Percentiles rank a stretch among this genome's conserved stretches.
Conservation (phyloP, 2,888 invertebrate species). For the Cremastinae sp. region DNA sequence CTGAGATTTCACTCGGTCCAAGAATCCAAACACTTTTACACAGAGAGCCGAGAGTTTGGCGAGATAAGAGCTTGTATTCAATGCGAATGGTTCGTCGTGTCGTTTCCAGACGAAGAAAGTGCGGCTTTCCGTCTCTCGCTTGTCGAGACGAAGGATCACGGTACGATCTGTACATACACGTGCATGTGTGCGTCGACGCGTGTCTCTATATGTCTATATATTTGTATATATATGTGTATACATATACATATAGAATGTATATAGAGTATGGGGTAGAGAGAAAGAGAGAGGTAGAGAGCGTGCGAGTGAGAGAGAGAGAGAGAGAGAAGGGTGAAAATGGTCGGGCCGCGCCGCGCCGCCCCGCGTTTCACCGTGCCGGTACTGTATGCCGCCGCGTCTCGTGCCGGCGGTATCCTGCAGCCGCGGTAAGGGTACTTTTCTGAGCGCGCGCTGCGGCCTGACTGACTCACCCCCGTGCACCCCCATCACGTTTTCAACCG, state of each 20-base stretch:
- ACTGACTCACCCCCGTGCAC: slow-evolving; percentile 79
- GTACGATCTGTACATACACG: slow-evolving; percentile 4
- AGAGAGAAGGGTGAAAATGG: slow-evolving; percentile 47
- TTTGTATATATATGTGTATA: background rate
- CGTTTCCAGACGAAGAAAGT: slow-evolving; percentile 30
- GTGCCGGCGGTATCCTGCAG: slow-evolving; percentile 62
- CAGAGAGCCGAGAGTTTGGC: background rate
- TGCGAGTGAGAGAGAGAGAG: slow-evolving; percentile 30
- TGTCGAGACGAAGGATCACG: slow-evolving; percentile 1
- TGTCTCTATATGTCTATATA: background rate
- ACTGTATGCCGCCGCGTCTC: slow-evolving; percentile 49
- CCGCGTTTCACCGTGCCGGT: slow-evolving; percentile 40
- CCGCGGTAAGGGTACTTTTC: slow-evolving; percentile 77
- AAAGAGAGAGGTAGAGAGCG: slow-evolving; percentile 20
- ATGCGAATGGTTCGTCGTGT: slow-evolving; percentile 22
- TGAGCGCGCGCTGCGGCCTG: slow-evolving; percentile 80
- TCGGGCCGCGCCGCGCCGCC: slow-evolving; percentile 46
- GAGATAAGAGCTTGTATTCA: slow-evolving; percentile 17
- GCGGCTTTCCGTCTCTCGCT: slow-evolving; percentile 3
- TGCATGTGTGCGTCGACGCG: slow-evolving; percentile 1
- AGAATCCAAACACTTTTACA: slow-evolving; percentile 36
- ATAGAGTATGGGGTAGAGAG: slow-evolving; percentile 2
- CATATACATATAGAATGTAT: too few species aligned
- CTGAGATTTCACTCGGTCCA: background rate
- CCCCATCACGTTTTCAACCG: slow-evolving; percentile 65